Conservation (phyloP, 2,888 invertebrate genomes). For the Rhagonycha fulva region DNA sequence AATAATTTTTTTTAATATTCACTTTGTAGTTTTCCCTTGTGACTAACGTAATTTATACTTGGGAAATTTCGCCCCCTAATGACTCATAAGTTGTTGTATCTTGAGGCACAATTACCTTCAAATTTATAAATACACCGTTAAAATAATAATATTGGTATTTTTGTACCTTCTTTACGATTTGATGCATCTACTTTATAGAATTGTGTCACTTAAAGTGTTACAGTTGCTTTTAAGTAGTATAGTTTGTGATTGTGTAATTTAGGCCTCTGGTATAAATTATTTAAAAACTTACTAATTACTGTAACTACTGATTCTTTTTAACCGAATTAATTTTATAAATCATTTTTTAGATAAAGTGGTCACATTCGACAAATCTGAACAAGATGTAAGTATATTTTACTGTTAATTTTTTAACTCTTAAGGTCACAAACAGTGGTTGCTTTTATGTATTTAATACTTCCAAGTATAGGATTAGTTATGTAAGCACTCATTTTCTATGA, state of each 20-base stretch:
- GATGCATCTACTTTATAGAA: not conserved
- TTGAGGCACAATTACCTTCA: not conserved
- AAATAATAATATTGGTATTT: not conserved
- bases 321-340: constrained; percentile 36
- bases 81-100: not conserved
- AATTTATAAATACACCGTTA: not conserved
- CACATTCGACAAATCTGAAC: constrained; percentile 64
- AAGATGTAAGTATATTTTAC: constrained; percentile 62
- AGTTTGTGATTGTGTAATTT: not conserved
- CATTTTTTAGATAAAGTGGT: constrained; percentile 62
- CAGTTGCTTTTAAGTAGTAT: not conserved
- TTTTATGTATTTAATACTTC: not conserved
- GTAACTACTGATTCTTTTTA: not conserved
- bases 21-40: not conserved
- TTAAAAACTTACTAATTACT: not conserved
- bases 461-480: not conserved
- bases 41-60: not conserved
- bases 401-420: not conserved
- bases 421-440: not conserved
- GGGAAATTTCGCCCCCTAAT: not conserved
- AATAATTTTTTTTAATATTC: constrained; percentile 1
- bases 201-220: not conserved
- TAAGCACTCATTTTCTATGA: not conserved
- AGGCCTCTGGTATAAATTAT: not conserved
- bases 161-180: not conserved